These are phyloP conservation scores for Drosophila persimilis DNA, from an alignment of 1,140 invertebrate species.

Conservation along the genomic window DNA sequence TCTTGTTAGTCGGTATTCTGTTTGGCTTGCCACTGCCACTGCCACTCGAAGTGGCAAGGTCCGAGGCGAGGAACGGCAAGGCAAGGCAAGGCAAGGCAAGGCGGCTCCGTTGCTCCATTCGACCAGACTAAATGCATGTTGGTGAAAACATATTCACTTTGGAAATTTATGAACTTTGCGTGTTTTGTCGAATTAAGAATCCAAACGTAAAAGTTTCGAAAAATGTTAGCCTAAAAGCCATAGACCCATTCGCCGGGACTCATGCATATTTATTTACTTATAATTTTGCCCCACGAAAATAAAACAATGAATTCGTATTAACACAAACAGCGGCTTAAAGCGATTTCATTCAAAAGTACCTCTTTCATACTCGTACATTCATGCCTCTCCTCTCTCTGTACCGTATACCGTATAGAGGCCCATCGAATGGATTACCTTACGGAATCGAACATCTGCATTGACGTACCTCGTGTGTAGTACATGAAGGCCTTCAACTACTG, in stretches of 20 bases:
- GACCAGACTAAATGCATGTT: constrained; percentile 73
- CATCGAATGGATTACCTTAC: no score
- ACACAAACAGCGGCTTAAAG: constrained; percentile 34
- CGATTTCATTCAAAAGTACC: neutral
- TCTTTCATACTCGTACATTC: no score
- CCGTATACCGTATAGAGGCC: no score
- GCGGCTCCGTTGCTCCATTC: neutral
- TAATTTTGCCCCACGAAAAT: constrained; percentile 9
- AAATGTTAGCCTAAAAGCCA: constrained; percentile 61
- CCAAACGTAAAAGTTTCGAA: constrained; percentile 76
- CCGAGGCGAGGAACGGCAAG: constrained; percentile 5
- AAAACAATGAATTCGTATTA: constrained; percentile 18
- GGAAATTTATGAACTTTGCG: constrained; percentile 79
- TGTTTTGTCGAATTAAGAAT: constrained; percentile 78
- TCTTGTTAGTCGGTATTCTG: neutral
- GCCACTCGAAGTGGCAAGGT: constrained; percentile 13
- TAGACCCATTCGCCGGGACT: constrained; percentile 48
- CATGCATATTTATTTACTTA: constrained; percentile 57
- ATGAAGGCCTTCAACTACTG: no score
- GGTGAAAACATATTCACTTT: constrained; percentile 80
- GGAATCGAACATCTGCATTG: no score
- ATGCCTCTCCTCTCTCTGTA: no score
- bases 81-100: no score
- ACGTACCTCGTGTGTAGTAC: no score
- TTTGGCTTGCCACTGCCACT: constrained; percentile 1